A percentile compares a stretch with the other conserved stretches of the same genome.
Evolutionary conservation across 2,888 invertebrate genomes (phyloP).

Genomic region (Lissocephala sabroskyi): DNA sequence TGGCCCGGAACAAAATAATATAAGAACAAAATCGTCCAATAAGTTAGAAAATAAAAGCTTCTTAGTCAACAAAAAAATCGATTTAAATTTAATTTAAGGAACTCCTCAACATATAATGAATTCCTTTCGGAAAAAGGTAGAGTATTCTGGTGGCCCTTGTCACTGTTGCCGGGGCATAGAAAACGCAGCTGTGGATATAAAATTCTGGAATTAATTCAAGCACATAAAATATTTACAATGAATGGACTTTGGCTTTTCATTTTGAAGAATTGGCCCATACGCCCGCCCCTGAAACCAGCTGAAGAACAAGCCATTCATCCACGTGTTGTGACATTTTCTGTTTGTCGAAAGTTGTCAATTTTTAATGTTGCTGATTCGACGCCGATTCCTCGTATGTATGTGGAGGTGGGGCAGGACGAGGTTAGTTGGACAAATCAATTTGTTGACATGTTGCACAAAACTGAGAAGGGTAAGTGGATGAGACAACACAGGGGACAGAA

Average conservation of each 20-base stretch:
- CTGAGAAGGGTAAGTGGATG: neutral
- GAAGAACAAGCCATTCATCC: conserved; percentile 6
- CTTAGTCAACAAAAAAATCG: no score
- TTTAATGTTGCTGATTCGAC: conserved; percentile 42
- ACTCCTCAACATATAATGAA: no score
- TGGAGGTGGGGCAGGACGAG: no score
- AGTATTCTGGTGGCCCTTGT: no score
- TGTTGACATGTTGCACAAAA: conserved; percentile 18
- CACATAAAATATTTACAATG: conserved; percentile 60
- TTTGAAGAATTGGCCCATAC: no score
- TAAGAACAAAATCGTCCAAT: neutral
- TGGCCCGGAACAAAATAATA: no score
- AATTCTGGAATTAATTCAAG: conserved; percentile 58
- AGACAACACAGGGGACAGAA: neutral
- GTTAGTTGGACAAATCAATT: conserved; percentile 63
- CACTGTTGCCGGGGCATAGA: no score
- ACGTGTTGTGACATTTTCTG: conserved; percentile 31
- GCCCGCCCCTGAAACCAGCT: no score
- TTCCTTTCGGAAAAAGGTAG: no score
- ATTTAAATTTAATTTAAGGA: no score
- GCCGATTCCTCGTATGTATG: no score
- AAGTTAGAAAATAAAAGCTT: no score
- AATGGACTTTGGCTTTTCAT: conserved; percentile 21
- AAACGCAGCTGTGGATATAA: conserved; percentile 46
- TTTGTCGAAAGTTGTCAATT: conserved; percentile 45